A percentile compares a stretch with the other conserved stretches of the same genome.
phyloP scores from a whole-genome alignment of 2,113 vertebrate genomes.

The Saguinus imperator region DNA sequence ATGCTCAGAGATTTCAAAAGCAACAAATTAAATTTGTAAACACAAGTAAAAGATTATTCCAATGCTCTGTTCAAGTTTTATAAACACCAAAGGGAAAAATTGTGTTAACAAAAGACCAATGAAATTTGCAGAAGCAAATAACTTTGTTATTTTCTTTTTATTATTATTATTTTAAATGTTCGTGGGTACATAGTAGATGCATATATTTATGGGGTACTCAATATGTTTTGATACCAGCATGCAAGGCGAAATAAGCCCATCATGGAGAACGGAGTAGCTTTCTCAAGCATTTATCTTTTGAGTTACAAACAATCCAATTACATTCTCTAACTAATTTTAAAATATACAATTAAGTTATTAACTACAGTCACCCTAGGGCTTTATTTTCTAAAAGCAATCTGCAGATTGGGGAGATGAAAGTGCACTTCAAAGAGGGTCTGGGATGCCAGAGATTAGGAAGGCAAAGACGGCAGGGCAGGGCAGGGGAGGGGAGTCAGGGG shows the following conservation, averaged over 20 bases:
- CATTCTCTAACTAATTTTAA: too few relatives aligned
- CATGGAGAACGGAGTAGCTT: too few relatives aligned
- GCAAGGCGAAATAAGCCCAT: too few relatives aligned
- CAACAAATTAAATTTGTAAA: neutral
- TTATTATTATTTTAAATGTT: neutral
- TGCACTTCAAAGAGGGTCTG: neutral
- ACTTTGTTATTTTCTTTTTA: neutral
- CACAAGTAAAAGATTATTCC: neutral
- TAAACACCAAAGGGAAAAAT: neutral
- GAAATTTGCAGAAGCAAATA: neutral
- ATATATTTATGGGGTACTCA: too few relatives aligned
- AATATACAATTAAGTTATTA: too few relatives aligned
- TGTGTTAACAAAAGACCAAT: neutral
- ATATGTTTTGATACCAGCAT: too few relatives aligned
- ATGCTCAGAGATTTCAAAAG: neutral
- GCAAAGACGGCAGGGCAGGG: neutral
- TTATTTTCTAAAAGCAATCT: neutral
- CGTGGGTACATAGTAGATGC: too few relatives aligned
- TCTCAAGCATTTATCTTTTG: too few relatives aligned
- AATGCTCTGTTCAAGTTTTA: neutral
- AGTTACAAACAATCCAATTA: too few relatives aligned
- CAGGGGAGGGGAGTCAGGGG: neutral
- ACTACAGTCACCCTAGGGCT: neutral
- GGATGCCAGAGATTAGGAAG: neutral
- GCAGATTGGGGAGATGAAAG: neutral